Conservation (phyloP, 2,113 vertebrate genomes). For the Heterochromis multidens region DNA sequence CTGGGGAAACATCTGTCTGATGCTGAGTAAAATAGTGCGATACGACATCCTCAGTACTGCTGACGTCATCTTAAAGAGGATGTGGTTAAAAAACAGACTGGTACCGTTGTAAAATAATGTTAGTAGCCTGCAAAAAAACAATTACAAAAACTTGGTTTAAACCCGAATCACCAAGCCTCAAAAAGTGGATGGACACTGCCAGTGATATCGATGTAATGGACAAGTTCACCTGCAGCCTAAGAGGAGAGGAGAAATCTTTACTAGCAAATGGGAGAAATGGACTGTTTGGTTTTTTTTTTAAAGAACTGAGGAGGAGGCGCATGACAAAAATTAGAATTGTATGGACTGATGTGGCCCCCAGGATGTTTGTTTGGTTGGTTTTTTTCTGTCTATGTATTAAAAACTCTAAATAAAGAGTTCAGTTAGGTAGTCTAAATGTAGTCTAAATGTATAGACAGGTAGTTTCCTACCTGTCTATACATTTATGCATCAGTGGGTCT, state of each 20-base stretch:
- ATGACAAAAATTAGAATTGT: too few species aligned
- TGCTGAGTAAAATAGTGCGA: neutral
- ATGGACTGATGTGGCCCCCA: too few species aligned
- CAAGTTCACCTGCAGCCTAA: neutral
- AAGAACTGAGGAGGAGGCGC: too few species aligned
- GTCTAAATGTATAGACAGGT: too few species aligned
- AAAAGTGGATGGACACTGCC: neutral
- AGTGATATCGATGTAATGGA: neutral
- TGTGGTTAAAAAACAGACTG: neutral
- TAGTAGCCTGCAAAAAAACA: neutral
- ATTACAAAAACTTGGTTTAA: neutral
- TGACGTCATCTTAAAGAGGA: accelerated
- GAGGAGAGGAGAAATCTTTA: neutral
- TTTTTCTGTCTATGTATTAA: too few species aligned
- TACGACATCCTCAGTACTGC: neutral
- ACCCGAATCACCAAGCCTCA: neutral
- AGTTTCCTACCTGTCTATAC: neutral
- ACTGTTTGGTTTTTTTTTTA: too few species aligned
- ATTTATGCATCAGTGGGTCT: neutral
- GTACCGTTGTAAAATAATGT: neutral
- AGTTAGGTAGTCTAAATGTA: too few species aligned
- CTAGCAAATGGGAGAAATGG: neutral
- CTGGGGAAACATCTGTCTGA: neutral
- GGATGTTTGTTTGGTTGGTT: too few species aligned
- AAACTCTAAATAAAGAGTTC: too few species aligned